Percentiles rank a stretch among this genome's conserved stretches.
Evolutionary conservation across 2,113 vertebrate species (phyloP).

Genomic region (Dendropsophus ebraccatus): DNA sequence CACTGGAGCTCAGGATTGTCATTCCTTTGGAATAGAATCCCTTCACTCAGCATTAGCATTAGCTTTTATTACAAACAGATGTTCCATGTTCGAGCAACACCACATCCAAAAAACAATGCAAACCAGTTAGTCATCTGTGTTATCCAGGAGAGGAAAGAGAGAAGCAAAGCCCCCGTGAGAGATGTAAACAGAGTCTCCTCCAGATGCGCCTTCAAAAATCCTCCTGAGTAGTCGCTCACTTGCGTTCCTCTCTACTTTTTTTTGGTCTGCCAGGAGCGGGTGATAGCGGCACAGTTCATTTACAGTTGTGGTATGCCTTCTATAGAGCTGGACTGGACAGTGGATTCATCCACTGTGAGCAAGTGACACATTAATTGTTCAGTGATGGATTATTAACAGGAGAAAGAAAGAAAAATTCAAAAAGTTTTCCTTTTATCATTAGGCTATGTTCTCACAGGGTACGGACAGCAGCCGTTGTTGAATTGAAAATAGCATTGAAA

Average conservation of each 20-base stretch:
- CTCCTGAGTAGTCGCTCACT: not conserved
- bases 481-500: too few species aligned
- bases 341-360: not conserved
- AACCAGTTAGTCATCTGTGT: slow-evolving; percentile 46
- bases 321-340: not conserved
- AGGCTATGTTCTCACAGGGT: too few species aligned
- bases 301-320: slow-evolving; percentile 1
- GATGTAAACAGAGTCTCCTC: slow-evolving; percentile 12
- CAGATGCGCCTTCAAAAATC: slow-evolving; percentile 4
- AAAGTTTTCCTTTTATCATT: not conserved
- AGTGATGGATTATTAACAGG: not conserved
- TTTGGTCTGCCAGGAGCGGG: not conserved
- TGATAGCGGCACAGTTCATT: slow-evolving; percentile 1
- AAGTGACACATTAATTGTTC: not conserved
- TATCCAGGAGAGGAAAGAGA: not conserved
- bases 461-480: too few species aligned
- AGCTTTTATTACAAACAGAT: slow-evolving; percentile 56
- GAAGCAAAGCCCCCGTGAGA: slow-evolving; percentile 22
- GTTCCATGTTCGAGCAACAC: slow-evolving; percentile 33
- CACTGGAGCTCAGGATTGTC: not conserved
- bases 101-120: slow-evolving; percentile 25
- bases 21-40: slow-evolving; percentile 21
- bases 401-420: not conserved
- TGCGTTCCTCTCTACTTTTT: not conserved
- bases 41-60: slow-evolving; percentile 33